Conservation (phyloP, 2,797 vertebrate genomes). For the Rhabdomys pumilio region DNA sequence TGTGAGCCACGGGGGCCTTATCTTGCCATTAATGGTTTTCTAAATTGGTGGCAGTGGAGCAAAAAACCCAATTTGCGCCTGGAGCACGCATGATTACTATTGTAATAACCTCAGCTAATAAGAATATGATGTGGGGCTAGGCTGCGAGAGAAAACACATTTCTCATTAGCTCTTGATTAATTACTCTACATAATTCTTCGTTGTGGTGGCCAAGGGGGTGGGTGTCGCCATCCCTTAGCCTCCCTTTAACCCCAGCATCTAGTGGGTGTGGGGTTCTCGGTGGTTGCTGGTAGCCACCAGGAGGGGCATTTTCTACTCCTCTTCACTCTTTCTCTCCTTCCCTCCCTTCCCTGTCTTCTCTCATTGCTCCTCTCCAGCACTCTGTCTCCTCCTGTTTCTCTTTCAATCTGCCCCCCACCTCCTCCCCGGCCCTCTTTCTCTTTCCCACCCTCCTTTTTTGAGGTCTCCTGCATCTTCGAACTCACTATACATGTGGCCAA, state of each 20-base stretch:
- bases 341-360: not conserved
- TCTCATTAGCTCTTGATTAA: slow-evolving; percentile 93
- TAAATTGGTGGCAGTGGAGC: slow-evolving; percentile 92
- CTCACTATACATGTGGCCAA: not conserved
- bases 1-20: slow-evolving; percentile 84
- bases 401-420: not conserved
- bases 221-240: slow-evolving; percentile 42
- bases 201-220: slow-evolving; percentile 67
- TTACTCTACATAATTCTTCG: slow-evolving; percentile 90
- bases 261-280: not conserved
- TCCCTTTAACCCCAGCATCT: slow-evolving; percentile 22
- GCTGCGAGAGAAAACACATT: slow-evolving; percentile 91
- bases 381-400: not conserved
- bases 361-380: not conserved
- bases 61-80: slow-evolving; percentile 91
- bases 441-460: not conserved
- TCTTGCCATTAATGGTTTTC: slow-evolving; percentile 90
- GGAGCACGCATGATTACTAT: slow-evolving; percentile 91
- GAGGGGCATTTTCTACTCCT: not conserved
- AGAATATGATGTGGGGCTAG: slow-evolving; percentile 91
- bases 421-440: not conserved
- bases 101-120: slow-evolving; percentile 93
- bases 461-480: not conserved
- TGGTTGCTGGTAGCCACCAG: not conserved
- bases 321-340: not conserved